A percentile compares a stretch with the other conserved stretches of the same genome.
Conservation (phyloP, 2,113 vertebrate genomes). For the Alexandromys fortis region DNA sequence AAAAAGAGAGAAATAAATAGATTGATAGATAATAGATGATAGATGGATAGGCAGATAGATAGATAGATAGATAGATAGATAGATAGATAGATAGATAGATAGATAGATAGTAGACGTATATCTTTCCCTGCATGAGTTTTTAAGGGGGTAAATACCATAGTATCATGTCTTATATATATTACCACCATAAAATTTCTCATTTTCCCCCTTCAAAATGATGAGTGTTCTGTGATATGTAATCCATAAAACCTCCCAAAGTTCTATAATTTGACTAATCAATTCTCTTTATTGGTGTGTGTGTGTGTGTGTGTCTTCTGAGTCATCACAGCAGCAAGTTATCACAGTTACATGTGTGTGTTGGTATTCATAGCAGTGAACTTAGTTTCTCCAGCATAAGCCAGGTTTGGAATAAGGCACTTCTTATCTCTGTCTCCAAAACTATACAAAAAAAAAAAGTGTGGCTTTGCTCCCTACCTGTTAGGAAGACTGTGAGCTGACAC, state of each 20-base stretch:
- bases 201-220: not conserved
- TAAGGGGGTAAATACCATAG: not conserved
- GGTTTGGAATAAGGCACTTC: not conserved
- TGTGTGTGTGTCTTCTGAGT: not conserved
- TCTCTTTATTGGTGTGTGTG: not conserved
- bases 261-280: constrained; percentile 35
- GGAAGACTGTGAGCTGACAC: not conserved
- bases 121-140: not conserved
- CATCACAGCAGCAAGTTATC: not conserved
- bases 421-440: constrained; percentile 1
- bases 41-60: not conserved
- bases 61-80: not conserved
- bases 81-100: not conserved
- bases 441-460: not conserved
- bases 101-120: not conserved
- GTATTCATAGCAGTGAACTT: not conserved
- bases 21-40: not conserved
- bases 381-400: not conserved
- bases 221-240: constrained; percentile 47
- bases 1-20: not conserved
- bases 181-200: not conserved
- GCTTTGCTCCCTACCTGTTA: not conserved
- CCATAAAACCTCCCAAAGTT: constrained; percentile 52
- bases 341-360: not conserved
- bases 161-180: not conserved